phyloP scores from a whole-genome alignment of 2,797 vertebrate genomes.

The Pangasius krempfi region DNA sequence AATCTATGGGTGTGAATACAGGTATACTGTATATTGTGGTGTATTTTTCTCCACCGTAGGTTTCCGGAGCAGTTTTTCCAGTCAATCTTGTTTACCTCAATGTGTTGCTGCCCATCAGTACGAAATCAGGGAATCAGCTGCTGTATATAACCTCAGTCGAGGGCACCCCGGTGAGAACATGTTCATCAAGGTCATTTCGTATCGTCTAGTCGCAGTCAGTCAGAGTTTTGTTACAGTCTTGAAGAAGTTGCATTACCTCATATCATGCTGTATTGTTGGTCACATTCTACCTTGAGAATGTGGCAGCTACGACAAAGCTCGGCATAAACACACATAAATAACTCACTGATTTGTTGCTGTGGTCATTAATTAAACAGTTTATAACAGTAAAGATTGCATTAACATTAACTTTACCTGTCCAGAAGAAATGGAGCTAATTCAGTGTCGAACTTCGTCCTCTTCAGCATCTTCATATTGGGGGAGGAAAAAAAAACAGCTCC shows the following conservation, averaged over 20 bases:
- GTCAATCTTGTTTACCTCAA: conserved; percentile 72
- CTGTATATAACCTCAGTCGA: conserved; percentile 78
- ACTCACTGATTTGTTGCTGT: neutral
- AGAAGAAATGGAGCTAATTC: neutral
- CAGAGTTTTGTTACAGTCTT: too few species aligned
- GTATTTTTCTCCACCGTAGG: conserved; percentile 62
- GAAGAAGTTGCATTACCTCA: too few species aligned
- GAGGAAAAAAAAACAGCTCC: neutral
- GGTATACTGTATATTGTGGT: too few species aligned
- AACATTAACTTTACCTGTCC: neutral
- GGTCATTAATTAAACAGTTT: neutral
- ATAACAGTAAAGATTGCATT: neutral
- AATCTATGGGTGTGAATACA: neutral
- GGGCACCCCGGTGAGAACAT: conserved; percentile 61
- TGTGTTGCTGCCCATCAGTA: conserved; percentile 73
- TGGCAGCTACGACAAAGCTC: neutral
- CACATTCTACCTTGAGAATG: neutral
- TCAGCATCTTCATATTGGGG: neutral
- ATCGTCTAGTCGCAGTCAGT: neutral
- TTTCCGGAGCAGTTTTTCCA: conserved; percentile 78
- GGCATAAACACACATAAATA: neutral
- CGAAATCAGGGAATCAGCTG: conserved; percentile 74
- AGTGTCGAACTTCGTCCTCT: neutral
- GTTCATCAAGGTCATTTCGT: neutral
- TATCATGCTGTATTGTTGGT: neutral